Percentiles rank a stretch among this genome's conserved stretches.
phyloP scores from a whole-genome alignment of 2,113 vertebrate species.

The Paramisgurnus dabryanus region DNA sequence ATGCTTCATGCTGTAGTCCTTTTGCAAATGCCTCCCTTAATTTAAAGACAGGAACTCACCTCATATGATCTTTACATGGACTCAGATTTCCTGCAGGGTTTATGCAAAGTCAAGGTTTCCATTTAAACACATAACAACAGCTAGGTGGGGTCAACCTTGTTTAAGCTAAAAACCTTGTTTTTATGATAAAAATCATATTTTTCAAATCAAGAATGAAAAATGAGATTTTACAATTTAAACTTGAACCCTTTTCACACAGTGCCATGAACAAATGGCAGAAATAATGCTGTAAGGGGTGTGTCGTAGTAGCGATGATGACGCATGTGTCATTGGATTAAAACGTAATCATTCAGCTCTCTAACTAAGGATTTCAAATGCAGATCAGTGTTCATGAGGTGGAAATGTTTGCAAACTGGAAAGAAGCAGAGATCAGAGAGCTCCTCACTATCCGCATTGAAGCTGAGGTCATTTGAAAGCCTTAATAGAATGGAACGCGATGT shows the following conservation, averaged over 20 bases:
- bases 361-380: no score
- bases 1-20: not conserved
- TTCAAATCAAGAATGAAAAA: not conserved
- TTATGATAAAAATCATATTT: not conserved
- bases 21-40: not conserved
- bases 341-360: no score
- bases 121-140: not conserved
- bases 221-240: not conserved
- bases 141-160: not conserved
- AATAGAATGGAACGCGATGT: no score
- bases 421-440: no score
- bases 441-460: no score
- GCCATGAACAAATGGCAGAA: no score
- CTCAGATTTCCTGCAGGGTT: not conserved
- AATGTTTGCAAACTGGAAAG: no score
- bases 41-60: conserved; percentile 15
- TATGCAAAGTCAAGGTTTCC: conserved; percentile 14
- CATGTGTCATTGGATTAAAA: no score
- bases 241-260: not conserved
- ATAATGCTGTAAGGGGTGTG: no score
- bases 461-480: no score
- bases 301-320: no score
- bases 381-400: no score
- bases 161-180: not conserved
- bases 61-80: not conserved